Base-by-base conservation (phyloP, 2,888 invertebrate species). In the Epirrita christyi region DNA sequence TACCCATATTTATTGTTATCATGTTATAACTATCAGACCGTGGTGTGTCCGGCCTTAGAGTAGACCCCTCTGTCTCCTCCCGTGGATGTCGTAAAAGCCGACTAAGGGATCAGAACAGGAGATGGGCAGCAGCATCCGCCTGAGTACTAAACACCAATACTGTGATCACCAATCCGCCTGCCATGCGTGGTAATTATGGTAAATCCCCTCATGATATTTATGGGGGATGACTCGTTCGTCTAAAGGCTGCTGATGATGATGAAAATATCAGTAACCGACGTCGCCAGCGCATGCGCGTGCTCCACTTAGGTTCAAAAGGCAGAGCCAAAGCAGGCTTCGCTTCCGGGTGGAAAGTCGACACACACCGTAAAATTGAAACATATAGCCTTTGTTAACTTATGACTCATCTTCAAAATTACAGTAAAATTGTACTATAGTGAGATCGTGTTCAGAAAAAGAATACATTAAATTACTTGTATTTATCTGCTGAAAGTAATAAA, bases 261-360 rank as follows among this genome's bases (percentile, higher is more conserved):
- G 21, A 3, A 21, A 3, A 21, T 3, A 3, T 21, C 21, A 21
- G 21, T 21, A 21, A 21, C 21, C 21, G 32, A 9, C 21, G 21
- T 4, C 36, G 5, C n/a, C 2, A 10, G 11, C 3, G 27, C 29
- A 9, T 21, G 29, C 32, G 55, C 29, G 28, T 37, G 15, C 29
- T 37, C 44, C n/a, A 44, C n/a, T 50, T 42, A 27, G 28, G 49
- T 46, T 50, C 50, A 47, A 66, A 61, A 60, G 53, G 63, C 48
- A 85, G 85, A 83, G 75, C 82, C 75, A 68, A 71, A 66, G 54
- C 70, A 54, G 58, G 55, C 63, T 66, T 63, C 59, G 64, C 66
- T 85, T 85, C 85, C 85, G 80, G 73, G 73, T 77, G 59, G 71
- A 75, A 80, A 80, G 83, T 83, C 77, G 78, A 70, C 76, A 44